These are phyloP conservation scores for Agrotis exclamationis DNA, from an alignment of 2,888 invertebrate genomes.

Conservation along the genomic window DNA sequence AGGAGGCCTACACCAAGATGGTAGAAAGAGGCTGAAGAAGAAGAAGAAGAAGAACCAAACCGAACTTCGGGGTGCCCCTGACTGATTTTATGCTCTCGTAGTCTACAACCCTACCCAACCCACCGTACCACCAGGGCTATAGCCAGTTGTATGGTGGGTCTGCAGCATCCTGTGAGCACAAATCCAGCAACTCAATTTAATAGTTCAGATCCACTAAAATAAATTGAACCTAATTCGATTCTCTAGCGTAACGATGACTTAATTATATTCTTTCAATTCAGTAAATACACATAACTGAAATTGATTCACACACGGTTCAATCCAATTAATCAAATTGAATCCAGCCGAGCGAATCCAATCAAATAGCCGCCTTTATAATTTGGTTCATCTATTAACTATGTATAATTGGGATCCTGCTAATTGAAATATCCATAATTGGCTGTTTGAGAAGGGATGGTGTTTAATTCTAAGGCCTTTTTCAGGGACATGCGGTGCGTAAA, in stretches of 20 bases:
- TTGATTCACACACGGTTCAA: neutral
- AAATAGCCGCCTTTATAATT: conserved; percentile 8
- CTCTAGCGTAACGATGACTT: neutral
- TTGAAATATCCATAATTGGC: neutral
- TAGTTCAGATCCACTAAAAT: neutral
- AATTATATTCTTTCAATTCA: neutral
- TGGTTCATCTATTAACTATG: neutral
- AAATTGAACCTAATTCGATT: neutral
- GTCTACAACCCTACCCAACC: too few species aligned
- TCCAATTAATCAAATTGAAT: conserved; percentile 1
- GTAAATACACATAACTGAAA: neutral
- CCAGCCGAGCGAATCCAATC: conserved; percentile 2
- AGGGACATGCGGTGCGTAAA: too few species aligned
- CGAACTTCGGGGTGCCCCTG: too few species aligned
- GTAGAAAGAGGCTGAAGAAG: too few species aligned
- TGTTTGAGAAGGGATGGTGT: neutral
- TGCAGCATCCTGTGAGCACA: neutral
- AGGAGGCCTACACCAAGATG: too few species aligned
- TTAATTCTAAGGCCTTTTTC: too few species aligned
- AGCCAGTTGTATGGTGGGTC: too few species aligned
- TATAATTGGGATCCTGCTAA: neutral
- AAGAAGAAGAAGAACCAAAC: too few species aligned
- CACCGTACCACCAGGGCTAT: too few species aligned
- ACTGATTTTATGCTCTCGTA: too few species aligned
- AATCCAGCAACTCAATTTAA: neutral